Base-by-base conservation (phyloP, 2,888 invertebrate genomes). In the Bembecia ichneumoniformis region DNA sequence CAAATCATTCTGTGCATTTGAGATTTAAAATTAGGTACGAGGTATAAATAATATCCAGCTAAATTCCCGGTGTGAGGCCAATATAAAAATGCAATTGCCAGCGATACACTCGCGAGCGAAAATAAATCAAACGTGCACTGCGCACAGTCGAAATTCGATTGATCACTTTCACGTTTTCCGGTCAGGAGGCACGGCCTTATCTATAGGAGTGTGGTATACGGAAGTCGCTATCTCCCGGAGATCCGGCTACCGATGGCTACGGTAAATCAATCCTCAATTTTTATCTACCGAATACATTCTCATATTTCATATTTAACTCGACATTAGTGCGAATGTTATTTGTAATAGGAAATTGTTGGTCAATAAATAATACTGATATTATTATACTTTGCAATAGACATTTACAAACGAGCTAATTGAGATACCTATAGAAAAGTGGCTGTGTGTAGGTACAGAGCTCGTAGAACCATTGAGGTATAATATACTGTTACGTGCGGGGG, bases 231-330 rank as follows among this genome's bases (percentile, higher is more conserved):
- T 56, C 57, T 60, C 56, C 64, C 65, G 57, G 62, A 64, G 66
- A 68, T 71, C 69, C 68, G 69, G 60, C 62, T 57, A 60, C 60
- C 58, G 60, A 58, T 64, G 62, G 67, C 62, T 61, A 53, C 66
- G 63, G 71, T 77, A 75, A 77, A 75, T 77, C 77, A 77, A 76
- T 74, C 69, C 64, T 54, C 61, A 63, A 68, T 73, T 72, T 71
- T 70, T 66, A 61, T 67, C 56, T 58, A 55, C 58, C 47, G 35
- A 35, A 43, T 51, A 48, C 56, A 56, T 47, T 60, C 66, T 72
- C 68, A 62, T 70, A 68, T 74, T 70, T 71, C 70, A 69, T 76
- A 72, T 76, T 75, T 74, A 70, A 69, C 64, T 62, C 59, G 57
- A 63, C 66, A 74, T 75, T 76, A 75, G 71, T 69, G 63, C 58